A percentile compares a stretch with the other conserved stretches of the same genome.
Conservation (phyloP, 2,888 invertebrate genomes). For the Anodontia alba region DNA sequence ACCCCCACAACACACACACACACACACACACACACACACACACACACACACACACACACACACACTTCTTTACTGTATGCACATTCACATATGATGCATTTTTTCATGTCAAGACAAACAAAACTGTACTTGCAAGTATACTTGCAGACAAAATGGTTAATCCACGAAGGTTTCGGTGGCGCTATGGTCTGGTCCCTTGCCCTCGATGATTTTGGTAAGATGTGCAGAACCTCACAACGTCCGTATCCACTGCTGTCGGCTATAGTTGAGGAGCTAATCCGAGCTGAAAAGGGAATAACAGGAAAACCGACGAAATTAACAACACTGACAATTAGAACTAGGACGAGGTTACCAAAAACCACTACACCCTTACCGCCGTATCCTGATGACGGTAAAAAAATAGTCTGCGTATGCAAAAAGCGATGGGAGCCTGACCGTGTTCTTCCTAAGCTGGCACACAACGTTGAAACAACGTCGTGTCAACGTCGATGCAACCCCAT, state of each 20-base stretch:
- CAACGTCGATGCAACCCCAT: too few species aligned
- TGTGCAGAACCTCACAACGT: constrained; percentile 43
- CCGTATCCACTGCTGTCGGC: constrained; percentile 51
- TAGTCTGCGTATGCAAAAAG: too few species aligned
- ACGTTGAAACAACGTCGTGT: too few species aligned
- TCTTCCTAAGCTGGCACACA: too few species aligned
- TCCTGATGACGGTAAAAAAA: constrained; percentile 7
- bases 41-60: too few species aligned
- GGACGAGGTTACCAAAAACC: background rate
- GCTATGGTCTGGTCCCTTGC: constrained; percentile 67
- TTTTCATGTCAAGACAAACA: too few species aligned
- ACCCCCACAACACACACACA: too few species aligned
- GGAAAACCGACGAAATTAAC: background rate
- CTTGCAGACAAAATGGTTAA: constrained; percentile 53
- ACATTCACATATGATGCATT: too few species aligned
- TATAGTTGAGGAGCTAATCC: constrained; percentile 30
- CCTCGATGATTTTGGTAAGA: constrained; percentile 61
- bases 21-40: too few species aligned
- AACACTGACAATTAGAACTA: background rate
- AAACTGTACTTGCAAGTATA: too few species aligned
- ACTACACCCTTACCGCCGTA: background rate
- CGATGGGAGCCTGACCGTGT: too few species aligned
- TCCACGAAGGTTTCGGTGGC: constrained; percentile 58
- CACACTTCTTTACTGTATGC: too few species aligned
- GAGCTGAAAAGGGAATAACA: background rate